Evolutionary conservation across 2,888 invertebrate genomes (phyloP).

Genomic region (Ornithoptera priamus): DNA sequence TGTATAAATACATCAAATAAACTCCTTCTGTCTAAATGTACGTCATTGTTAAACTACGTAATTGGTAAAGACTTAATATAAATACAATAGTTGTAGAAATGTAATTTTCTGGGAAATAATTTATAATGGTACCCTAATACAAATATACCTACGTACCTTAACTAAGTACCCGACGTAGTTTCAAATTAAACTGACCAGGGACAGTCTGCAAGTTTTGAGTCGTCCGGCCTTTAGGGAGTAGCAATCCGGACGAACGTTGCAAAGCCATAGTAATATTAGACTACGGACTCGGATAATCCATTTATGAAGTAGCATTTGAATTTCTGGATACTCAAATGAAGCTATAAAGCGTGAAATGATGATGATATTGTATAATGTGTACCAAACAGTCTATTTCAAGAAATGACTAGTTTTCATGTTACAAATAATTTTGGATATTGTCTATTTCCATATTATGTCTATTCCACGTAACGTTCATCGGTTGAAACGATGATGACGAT

Average conservation of each 20-base stretch:
- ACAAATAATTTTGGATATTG: too few relatives aligned
- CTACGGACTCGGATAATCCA: slow-evolving; percentile 20
- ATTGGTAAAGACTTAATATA: too few relatives aligned
- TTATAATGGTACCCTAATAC: slow-evolving; percentile 15
- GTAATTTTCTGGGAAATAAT: not conserved
- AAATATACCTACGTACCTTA: slow-evolving; percentile 1
- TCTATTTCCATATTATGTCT: too few relatives aligned
- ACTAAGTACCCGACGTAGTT: slow-evolving; percentile 21
- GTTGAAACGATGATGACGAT: too few relatives aligned
- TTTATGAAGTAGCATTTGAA: slow-evolving; percentile 24
- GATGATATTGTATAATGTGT: not conserved
- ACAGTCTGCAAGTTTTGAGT: slow-evolving; percentile 53
- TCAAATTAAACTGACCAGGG: slow-evolving; percentile 44
- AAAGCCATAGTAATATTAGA: slow-evolving; percentile 25
- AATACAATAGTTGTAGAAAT: not conserved
- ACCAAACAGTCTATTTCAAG: too few relatives aligned
- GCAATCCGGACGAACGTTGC: slow-evolving; percentile 40
- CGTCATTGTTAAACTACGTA: too few relatives aligned
- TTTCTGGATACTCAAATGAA: not conserved
- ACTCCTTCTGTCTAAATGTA: too few relatives aligned
- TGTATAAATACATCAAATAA: too few relatives aligned
- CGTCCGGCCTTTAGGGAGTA: slow-evolving; percentile 48
- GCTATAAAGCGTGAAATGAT: not conserved
- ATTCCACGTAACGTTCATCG: too few relatives aligned
- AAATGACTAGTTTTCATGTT: too few relatives aligned